phyloP scores from a whole-genome alignment of 1,140 invertebrate genomes.

The Megalopta genalis region DNA sequence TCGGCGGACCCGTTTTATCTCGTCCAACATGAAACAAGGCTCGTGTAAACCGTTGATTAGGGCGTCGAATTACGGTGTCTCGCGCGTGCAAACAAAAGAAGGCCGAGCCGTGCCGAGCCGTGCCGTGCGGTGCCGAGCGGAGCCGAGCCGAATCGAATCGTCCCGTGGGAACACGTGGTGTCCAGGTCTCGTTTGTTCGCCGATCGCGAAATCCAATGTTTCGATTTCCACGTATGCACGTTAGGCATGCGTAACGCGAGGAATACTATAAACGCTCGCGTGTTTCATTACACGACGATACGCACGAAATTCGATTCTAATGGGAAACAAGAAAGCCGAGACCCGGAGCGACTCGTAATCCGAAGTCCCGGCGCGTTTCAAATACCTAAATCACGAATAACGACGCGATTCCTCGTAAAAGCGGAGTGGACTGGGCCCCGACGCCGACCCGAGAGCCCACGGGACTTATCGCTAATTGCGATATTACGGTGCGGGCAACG shows the following conservation, averaged over 20 bases:
- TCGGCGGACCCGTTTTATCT: too few relatives aligned
- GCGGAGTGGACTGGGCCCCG: slow-evolving; percentile 20
- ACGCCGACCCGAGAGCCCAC: neutral
- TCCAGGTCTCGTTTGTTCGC: neutral
- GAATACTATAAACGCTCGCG: slow-evolving; percentile 55
- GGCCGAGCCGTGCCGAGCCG: neutral
- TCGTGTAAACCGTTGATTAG: neutral
- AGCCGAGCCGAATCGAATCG: neutral
- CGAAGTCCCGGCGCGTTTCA: slow-evolving; percentile 55
- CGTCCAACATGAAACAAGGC: too few relatives aligned
- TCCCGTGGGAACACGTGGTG: neutral
- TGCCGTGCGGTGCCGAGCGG: too few relatives aligned
- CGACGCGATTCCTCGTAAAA: slow-evolving; percentile 46
- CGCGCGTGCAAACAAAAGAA: slow-evolving; percentile 12
- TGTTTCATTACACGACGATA: slow-evolving; percentile 63
- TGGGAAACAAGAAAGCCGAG: slow-evolving; percentile 63
- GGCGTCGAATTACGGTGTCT: slow-evolving; percentile 20
- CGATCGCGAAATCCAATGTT: slow-evolving; percentile 37
- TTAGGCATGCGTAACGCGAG: slow-evolving; percentile 63
- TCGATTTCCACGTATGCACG: slow-evolving; percentile 54
- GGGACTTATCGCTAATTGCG: slow-evolving; percentile 50
- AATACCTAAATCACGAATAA: slow-evolving; percentile 62
- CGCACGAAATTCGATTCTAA: slow-evolving; percentile 64
- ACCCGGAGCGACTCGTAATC: slow-evolving; percentile 45
- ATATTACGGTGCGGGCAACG: slow-evolving; percentile 28